Evolutionary conservation across 2,888 invertebrate genomes (phyloP).

Genomic region (Brachycybe producta): DNA sequence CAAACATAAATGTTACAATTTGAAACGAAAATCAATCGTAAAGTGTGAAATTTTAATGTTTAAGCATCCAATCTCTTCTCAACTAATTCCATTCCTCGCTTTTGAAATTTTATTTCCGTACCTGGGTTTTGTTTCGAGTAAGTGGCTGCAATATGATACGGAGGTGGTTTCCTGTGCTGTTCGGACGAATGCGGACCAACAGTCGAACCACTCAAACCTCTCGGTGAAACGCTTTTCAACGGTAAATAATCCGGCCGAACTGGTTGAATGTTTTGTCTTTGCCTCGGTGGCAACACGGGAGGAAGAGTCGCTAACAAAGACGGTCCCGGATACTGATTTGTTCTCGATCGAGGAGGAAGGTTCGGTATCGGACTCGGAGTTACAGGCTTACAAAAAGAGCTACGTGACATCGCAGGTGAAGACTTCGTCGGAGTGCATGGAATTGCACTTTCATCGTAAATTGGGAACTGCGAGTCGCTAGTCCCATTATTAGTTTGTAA

Average conservation of each 20-base stretch:
- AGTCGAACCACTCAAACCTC: background rate
- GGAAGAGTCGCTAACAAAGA: background rate
- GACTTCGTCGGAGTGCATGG: background rate
- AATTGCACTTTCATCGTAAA: too few relatives aligned
- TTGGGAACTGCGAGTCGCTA: too few relatives aligned
- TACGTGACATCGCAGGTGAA: background rate
- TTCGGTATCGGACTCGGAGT: constrained; percentile 3
- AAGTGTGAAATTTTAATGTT: too few relatives aligned
- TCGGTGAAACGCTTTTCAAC: too few relatives aligned
- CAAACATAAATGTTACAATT: too few relatives aligned
- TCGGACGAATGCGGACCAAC: constrained; percentile 7
- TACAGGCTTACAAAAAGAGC: background rate
- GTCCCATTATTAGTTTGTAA: too few relatives aligned
- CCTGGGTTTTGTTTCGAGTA: constrained; percentile 72
- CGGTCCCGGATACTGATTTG: background rate
- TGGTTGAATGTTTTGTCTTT: background rate
- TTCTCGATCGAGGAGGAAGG: constrained; percentile 3
- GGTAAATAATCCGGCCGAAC: background rate
- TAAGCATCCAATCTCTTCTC: too few relatives aligned
- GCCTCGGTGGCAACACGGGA: background rate
- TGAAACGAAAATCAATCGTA: too few relatives aligned
- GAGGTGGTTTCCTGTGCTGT: constrained; percentile 45
- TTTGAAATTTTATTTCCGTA: too few relatives aligned
- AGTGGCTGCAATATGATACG: constrained; percentile 70
- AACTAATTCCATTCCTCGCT: too few relatives aligned